Evolutionary conservation across 2,888 invertebrate species (phyloP), one percentile per base, ranked within the genome.

Genomic region (Pristionchus fissidentatus): DNA sequence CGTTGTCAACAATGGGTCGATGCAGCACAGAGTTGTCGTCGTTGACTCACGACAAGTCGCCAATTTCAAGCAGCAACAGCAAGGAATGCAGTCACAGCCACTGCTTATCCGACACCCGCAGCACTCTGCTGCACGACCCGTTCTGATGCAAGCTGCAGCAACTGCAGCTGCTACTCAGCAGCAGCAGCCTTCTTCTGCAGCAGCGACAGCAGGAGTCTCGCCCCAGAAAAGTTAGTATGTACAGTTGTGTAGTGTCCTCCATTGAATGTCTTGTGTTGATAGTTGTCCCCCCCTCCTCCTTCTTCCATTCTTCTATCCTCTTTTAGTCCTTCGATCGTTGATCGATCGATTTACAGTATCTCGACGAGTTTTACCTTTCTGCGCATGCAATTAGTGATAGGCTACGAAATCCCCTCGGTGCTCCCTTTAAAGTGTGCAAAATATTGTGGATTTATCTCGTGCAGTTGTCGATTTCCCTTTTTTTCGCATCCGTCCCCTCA

Each of bases 161-260:
- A 0, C 10, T 38, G 35, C 62, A 38, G 22, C 38, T 22, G 22
- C 4, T 41, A 38, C 22, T 32, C 38, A 7, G n/a, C 70, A 70
- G 22, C 26, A 32, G 70, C 66, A 66, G 66, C 7, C 41, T n/a
- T 22, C n/a, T 4, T 26, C 70, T 70, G 70, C 66, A 19, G 66
- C 75, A 19, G 10, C 75, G 10, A 7, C 49, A 13, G 49, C 29
- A 32, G 46, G 15, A 46, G 5, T n/a, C n/a, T n/a, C 75, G 29
- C 3, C 75, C 1, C 75, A 77, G 22, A 77, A 77, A 77, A 77
- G 75, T 77, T 77, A 77, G 75, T 77, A 26, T 49, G 35, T 10
- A 22, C n/a, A n/a, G n/a, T n/a, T n/a, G n/a, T n/a, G n/a, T n/a
- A n/a, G n/a, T n/a, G n/a, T n/a, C n/a, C n/a, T n/a, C n/a, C n/a